Percentiles rank a stretch among this genome's conserved stretches.
Evolutionary conservation across 2,888 invertebrate species (phyloP).

Genomic region (Theristus sp.): DNA sequence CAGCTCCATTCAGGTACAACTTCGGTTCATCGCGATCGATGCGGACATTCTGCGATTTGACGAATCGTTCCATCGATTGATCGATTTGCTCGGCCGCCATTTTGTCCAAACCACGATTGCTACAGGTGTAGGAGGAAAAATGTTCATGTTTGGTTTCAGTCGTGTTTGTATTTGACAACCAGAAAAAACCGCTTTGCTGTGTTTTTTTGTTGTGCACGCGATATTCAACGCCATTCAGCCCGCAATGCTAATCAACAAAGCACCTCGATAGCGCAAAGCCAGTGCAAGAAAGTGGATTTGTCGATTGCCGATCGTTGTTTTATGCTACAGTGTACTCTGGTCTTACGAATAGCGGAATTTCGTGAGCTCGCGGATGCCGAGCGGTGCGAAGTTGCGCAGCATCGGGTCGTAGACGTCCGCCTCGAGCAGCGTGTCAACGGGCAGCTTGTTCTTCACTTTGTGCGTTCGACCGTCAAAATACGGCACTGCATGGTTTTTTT

Average conservation of each 20-base stretch:
- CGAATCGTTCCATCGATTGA: conserved; percentile 14
- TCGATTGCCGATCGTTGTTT: no score
- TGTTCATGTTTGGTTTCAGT: conserved; percentile 10
- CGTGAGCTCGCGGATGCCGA: conserved; percentile 10
- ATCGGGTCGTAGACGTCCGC: conserved; percentile 13
- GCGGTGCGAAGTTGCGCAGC: conserved; percentile 14
- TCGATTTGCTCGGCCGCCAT: conserved; percentile 14
- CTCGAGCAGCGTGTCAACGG: conserved; percentile 12
- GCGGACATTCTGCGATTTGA: conserved; percentile 10
- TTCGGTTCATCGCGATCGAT: conserved; percentile 13
- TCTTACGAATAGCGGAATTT: conserved; percentile 14
- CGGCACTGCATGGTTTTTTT: no score
- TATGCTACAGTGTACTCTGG: no score
- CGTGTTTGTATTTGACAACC: no score
- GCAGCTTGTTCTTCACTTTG: conserved; percentile 10
- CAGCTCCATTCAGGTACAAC: conserved; percentile 11
- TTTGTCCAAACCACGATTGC: conserved; percentile 11
- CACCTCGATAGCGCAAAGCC: no score
- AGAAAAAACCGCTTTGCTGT: no score
- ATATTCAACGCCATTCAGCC: no score
- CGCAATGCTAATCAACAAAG: no score
- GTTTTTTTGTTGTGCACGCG: no score
- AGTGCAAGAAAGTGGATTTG: no score
- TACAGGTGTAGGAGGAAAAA: conserved; percentile 12
- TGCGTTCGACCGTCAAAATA: conserved; percentile 13